A percentile compares a stretch with the other conserved stretches of the same genome.
phyloP scores from a whole-genome alignment of 1,140 invertebrate genomes.

The Aporrectodea caliginosa region DNA sequence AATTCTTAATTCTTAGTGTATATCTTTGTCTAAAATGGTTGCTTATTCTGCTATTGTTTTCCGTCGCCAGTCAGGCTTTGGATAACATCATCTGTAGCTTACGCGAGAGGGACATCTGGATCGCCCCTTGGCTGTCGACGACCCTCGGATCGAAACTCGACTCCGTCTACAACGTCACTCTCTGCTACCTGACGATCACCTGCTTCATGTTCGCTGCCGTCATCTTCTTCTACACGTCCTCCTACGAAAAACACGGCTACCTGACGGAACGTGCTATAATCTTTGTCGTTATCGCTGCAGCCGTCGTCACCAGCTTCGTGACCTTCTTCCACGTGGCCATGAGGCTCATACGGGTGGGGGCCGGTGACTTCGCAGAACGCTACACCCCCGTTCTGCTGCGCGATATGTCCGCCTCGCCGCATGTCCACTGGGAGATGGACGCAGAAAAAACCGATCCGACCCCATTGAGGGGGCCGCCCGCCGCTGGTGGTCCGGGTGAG shows the following conservation, averaged over 20 bases:
- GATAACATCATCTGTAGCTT: background rate
- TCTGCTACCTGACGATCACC: background rate
- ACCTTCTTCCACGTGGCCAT: background rate
- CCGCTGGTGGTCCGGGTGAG: too few relatives aligned
- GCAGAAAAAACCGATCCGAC: background rate
- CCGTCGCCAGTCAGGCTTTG: background rate
- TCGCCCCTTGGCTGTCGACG: background rate
- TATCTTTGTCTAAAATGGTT: background rate
- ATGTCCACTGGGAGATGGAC: background rate
- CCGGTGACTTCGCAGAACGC: background rate
- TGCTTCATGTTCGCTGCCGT: background rate
- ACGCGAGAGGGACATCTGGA: background rate
- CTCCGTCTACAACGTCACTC: background rate
- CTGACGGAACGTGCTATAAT: background rate
- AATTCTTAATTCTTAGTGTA: too few relatives aligned
- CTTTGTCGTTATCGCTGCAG: background rate
- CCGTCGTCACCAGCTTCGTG: background rate
- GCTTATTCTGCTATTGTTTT: background rate
- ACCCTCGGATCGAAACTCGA: background rate
- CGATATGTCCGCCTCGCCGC: background rate
- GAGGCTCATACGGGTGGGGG: background rate
- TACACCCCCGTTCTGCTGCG: background rate
- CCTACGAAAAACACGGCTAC: background rate
- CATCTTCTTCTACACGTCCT: background rate
- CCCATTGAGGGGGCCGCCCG: too few relatives aligned